These are phyloP conservation scores for Cichladusa arquata DNA, from an alignment of 2,113 vertebrate species.

Conservation along the genomic window DNA sequence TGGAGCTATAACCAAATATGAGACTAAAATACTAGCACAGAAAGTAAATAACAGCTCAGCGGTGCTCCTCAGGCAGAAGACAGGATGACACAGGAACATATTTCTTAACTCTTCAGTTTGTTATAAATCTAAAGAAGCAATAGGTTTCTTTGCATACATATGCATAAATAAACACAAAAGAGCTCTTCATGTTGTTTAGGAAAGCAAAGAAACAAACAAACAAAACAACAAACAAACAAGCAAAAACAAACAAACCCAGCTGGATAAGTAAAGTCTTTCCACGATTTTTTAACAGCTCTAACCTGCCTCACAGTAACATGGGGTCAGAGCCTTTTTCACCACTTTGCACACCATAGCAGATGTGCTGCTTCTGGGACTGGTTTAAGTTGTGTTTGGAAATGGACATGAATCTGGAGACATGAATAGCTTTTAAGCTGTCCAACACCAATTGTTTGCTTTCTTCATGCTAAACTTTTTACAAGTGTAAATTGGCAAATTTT, in stretches of 20 bases:
- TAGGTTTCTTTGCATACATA: not conserved
- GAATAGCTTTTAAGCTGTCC: not conserved
- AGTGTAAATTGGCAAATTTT: not conserved
- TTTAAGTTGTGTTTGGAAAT: not conserved
- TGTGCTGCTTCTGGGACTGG: not conserved
- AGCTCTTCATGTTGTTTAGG: not conserved
- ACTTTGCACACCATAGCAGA: accelerated
- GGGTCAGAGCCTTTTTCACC: not conserved
- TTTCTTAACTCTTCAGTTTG: not conserved
- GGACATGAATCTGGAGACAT: not conserved
- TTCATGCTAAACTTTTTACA: not conserved
- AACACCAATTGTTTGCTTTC: not conserved
- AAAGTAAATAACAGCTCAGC: not conserved
- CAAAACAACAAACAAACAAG: not conserved
- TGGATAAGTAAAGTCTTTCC: not conserved
- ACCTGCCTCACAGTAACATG: not conserved
- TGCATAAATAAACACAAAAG: not conserved
- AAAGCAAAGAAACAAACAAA: not conserved
- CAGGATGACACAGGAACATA: not conserved
- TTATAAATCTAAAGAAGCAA: not conserved
- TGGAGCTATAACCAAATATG: not conserved
- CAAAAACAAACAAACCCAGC: not conserved
- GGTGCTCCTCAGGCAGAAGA: not conserved
- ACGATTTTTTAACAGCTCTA: not conserved
- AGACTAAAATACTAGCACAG: not conserved